Evolutionary conservation across 2,888 invertebrate species (phyloP), one percentile per base, ranked within the genome.

Genomic region (Cantharis nigra): DNA sequence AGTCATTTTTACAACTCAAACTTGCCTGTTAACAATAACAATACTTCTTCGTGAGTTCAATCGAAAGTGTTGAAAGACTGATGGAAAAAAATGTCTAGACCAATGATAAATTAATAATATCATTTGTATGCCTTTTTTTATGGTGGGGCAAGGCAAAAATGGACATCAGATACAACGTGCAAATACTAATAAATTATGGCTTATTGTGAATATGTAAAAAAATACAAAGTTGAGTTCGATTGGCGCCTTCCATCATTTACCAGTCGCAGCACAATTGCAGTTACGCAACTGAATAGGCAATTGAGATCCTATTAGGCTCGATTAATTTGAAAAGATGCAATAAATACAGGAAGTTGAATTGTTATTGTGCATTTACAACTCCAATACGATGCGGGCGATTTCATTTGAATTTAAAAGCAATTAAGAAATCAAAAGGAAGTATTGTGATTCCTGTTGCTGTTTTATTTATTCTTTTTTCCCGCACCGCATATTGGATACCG

Each of bases 261-360:
- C 20, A 79, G 78, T 79, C 79, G 10, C 16, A 64, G 72, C 80
- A 80, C 82, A 83, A 70, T 76, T 77, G 81, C 78, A 78, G 81
- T 84, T 84, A 83, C 79, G 81, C 83, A 84, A 84, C 83, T 82
- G 81, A 78, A 74, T 73, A 76, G 75, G 77, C 84, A 84, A 83
- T 83, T 83, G 82, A 82, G 76, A 77, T 78, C 82, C 28, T 82
- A 82, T 83, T 83, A 83, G 83, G 81, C 80, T 81, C 81, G 81
- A 83, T 83, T 83, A 80, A 82, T 78, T 78, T 62, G 67, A 70
- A 76, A 83, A 81, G 80, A 74, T 76, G 79, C 75, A 78, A 67
- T 23, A 67, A 23, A 79, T 75, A 81, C 82, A 82, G 84, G 83
- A 84, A 83, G 80, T 77, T 73, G 74, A 70, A 69, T 74, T 65